phyloP scores from a whole-genome alignment of 1,140 invertebrate species.

The Helicoverpa armigera region DNA sequence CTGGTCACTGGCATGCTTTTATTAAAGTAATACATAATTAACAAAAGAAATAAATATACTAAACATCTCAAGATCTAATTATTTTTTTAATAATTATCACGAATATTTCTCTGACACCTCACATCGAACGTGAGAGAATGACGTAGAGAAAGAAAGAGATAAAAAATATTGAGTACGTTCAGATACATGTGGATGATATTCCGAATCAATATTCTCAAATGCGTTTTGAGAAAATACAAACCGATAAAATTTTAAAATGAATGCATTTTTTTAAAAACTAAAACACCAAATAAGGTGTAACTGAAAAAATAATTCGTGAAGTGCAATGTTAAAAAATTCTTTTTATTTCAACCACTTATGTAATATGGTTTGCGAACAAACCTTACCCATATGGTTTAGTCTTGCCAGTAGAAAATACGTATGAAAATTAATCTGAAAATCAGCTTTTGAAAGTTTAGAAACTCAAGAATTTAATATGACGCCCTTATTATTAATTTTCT shows the following conservation, averaged over 20 bases:
- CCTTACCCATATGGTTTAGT: neutral
- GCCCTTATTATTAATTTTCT: too few species aligned
- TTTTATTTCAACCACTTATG: neutral
- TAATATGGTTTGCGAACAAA: neutral
- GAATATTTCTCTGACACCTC: constrained; percentile 82
- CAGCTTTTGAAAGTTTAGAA: too few species aligned
- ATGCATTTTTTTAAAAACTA: neutral
- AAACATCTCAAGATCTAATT: constrained; percentile 75
- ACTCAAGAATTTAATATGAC: too few species aligned
- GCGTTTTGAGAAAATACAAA: neutral
- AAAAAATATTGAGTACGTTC: constrained; percentile 40
- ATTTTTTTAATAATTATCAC: constrained; percentile 76
- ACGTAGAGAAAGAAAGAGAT: constrained; percentile 71
- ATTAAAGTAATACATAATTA: constrained; percentile 73
- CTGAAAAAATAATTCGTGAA: neutral
- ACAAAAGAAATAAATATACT: constrained; percentile 68
- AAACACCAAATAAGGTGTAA: neutral
- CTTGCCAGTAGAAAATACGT: constrained; percentile 18
- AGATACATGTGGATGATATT: neutral
- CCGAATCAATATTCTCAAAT: constrained; percentile 7
- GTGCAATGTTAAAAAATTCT: neutral
- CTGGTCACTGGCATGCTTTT: constrained; percentile 68
- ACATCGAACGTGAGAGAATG: constrained; percentile 85
- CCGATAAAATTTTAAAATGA: neutral
- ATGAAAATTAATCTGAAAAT: neutral